Evolutionary conservation across 92 coral and sea anemone species (phyloP), one percentile per base, ranked within the genome.

Genomic region (Muricea muricata): DNA sequence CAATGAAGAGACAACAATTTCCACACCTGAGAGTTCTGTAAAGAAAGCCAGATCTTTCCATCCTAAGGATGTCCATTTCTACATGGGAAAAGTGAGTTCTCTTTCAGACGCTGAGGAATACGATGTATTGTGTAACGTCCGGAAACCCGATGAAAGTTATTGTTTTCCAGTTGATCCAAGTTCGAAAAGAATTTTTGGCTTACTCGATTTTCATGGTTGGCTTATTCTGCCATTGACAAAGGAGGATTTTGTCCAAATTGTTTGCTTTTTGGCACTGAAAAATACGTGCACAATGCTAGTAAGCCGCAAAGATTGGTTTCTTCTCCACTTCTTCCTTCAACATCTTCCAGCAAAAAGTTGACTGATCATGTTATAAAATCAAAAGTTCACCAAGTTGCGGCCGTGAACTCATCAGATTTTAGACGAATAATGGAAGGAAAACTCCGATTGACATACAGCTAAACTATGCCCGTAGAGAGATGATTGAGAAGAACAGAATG

Each of bases 191-290:
- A 61, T 60, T 55, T 84, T 84, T 55, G 81, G 81, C 34, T 84
- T 8, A 20, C 73, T 25, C 74, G 67, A 20, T 76, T 75, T 48
- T 84, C 83, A 58, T 85, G 83, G 88, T 76, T 85, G 84, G 88
- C 73, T 31, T 85, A 85, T 47, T 85, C 88, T 75, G 77, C 88
- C 42, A 78, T 34, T 0, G 76, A 61, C 14, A 75, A 85, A 30
- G 9, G 4, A 84, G 84, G 63, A 84, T 76, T 39, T 85, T 85
- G 30, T 85, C 84, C 28, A 66, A 77, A 70, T 45, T 47, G 34
- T 85, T 78, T 50, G 89, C 78, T 35, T 79, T 85, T 65, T 77
- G 84, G 18, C 37, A 79, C 15, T 84, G 78, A 67, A n/a, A n/a
- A n/a, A n/a, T 77, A 79, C 39, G 78, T 79, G 42, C 84, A 77